phyloP scores from a whole-genome alignment of 1,140 invertebrate genomes.

The Drosophila arizonae region DNA sequence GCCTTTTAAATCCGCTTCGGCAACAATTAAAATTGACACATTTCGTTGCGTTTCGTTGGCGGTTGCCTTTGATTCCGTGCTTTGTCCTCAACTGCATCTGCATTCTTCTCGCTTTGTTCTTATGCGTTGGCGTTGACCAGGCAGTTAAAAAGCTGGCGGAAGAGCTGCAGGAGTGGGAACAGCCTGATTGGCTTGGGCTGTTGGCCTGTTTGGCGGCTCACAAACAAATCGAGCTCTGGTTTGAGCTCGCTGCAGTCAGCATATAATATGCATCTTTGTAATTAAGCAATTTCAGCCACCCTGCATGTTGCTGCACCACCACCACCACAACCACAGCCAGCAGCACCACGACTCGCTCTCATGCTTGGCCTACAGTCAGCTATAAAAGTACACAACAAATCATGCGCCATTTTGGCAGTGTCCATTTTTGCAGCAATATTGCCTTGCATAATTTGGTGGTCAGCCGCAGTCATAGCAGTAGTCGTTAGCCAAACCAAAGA shows the following conservation, averaged over 20 bases:
- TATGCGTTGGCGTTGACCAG: slow-evolving; percentile 65
- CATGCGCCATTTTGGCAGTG: slow-evolving; percentile 71
- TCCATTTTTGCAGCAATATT: slow-evolving; percentile 52
- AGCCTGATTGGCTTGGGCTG: neutral
- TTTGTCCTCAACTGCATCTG: slow-evolving; percentile 52
- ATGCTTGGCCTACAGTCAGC: slow-evolving; percentile 18
- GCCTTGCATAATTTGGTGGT: slow-evolving; percentile 68
- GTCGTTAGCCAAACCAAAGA: slow-evolving; percentile 43
- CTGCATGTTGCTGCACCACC: slow-evolving; percentile 1
- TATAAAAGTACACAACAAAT: slow-evolving; percentile 77
- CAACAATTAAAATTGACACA: slow-evolving; percentile 82
- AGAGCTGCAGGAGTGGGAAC: neutral
- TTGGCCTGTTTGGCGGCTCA: slow-evolving; percentile 9
- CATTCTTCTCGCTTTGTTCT: slow-evolving; percentile 55
- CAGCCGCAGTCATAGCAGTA: slow-evolving; percentile 26
- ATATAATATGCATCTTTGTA: slow-evolving; percentile 34
- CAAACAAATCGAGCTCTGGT: slow-evolving; percentile 20
- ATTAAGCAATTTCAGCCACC: slow-evolving; percentile 53
- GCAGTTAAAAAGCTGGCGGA: slow-evolving; percentile 15
- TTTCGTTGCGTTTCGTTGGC: slow-evolving; percentile 72
- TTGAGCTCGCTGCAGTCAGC: neutral
- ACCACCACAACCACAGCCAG: too few relatives aligned
- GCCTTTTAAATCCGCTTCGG: slow-evolving; percentile 74
- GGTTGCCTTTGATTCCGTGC: slow-evolving; percentile 52
- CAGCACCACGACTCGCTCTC: neutral